phyloP scores from a whole-genome alignment of 2,888 invertebrate species.

The Cataglyphis albicans region DNA sequence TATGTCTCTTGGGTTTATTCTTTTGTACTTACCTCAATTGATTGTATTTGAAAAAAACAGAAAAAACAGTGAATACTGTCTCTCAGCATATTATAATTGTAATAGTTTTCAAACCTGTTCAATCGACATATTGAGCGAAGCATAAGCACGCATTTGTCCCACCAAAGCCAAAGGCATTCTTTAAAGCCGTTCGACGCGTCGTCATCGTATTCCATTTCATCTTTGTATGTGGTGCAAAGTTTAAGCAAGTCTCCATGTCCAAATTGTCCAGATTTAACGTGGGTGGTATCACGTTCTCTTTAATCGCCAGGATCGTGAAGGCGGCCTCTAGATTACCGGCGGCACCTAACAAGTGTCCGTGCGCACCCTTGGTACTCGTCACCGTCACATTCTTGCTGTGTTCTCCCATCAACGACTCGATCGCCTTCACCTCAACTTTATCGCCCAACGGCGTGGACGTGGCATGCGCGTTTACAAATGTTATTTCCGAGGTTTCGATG shows the following conservation, averaged over 20 bases:
- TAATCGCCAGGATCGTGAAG: conserved; percentile 93
- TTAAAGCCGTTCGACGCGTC: conserved; percentile 91
- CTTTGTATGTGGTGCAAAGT: conserved; percentile 89
- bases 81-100: not conserved
- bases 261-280: conserved; percentile 94
- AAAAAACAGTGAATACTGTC: conserved; percentile 49
- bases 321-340: conserved; percentile 98
- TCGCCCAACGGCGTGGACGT: conserved; percentile 99
- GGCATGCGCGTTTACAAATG: conserved; percentile 98
- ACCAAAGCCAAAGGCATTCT: conserved; percentile 99
- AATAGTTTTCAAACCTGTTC: conserved; percentile 37
- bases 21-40: conserved; percentile 18
- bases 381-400: conserved; percentile 89
- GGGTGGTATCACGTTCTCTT: conserved; percentile 92
- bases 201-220: conserved; percentile 88
- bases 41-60: conserved; percentile 63
- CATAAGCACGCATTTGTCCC: conserved; percentile 98
- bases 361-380: conserved; percentile 98
- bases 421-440: conserved; percentile 93
- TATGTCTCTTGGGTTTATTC: not conserved
- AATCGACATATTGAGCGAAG: conserved; percentile 86
- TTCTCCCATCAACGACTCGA: conserved; percentile 90
- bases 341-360: conserved; percentile 98
- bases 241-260: conserved; percentile 88
- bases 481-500: conserved; percentile 88